phyloP scores from a whole-genome alignment of 2,113 vertebrate species.

The Oreotrochilus melanogaster region DNA sequence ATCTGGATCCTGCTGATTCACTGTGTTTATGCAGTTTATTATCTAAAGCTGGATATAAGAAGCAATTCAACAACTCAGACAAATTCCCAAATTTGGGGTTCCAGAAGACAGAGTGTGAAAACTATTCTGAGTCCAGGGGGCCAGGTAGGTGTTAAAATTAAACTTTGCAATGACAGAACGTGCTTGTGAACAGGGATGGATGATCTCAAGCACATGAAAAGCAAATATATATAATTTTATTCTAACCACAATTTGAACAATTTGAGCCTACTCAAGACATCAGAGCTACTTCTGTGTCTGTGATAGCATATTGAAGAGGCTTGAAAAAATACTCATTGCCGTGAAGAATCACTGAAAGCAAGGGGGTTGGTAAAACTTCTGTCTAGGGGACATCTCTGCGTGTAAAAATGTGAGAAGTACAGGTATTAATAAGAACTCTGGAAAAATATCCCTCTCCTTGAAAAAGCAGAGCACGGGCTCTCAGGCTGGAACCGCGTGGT shows the following conservation, averaged over 20 bases:
- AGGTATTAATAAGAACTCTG: neutral
- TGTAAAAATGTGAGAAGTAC: neutral
- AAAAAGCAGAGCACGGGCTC: accelerated
- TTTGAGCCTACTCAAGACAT: neutral
- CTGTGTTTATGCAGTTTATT: neutral
- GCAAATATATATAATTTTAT: neutral
- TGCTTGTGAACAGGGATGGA: neutral
- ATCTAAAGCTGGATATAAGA: neutral
- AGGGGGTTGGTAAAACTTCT: neutral
- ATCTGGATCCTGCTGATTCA: neutral
- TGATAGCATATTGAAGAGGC: neutral
- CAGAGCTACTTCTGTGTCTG: neutral
- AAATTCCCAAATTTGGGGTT: neutral
- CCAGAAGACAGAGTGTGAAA: neutral
- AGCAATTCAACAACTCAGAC: neutral
- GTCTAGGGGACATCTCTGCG: neutral
- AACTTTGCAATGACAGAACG: neutral
- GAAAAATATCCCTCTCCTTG: neutral
- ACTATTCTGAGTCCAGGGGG: neutral
- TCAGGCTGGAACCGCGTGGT: neutral
- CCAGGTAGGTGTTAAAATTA: neutral
- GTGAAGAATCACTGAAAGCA: neutral
- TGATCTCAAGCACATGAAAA: neutral
- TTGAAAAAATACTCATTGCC: neutral
- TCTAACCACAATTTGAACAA: neutral